Base-by-base conservation (phyloP, 2,797 vertebrate species). In the Hippocampus kuda region DNA sequence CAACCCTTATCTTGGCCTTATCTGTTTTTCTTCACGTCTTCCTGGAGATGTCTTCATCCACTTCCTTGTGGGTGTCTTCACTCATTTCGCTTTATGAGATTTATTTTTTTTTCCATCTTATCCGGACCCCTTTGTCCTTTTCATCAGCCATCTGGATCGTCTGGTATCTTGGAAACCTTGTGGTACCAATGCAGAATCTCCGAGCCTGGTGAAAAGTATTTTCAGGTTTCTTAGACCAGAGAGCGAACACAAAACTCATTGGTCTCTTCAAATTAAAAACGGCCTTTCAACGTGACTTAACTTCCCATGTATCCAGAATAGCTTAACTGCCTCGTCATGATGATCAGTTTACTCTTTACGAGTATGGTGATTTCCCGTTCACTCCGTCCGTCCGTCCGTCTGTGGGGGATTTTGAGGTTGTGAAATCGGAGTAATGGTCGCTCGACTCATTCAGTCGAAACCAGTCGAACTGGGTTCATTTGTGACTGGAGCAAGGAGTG, bases 141-240 rank as follows among this genome's bases (percentile, higher is more conserved):
- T 90, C 57, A 38, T 90, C 72, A 95, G 93, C 76, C 84, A 89
- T 93, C 75, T 96, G 93, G 93, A 62, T 86, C 24, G 67, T 88
- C 66, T 94, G 94, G 93, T 94, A 94, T 75, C 75, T 88, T 2
- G 74, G 92, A 70, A 95, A 93, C 79, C 77, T 94, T 0, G 83
- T 91, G 34, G 42, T 89, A 0, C 66, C 88, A 0, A 42, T 68
- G 5, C 77, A 87, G 10, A 82, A 90, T 18, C n/a, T 90, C 0
- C 65, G 75, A 0, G 71, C 59, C 16, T 34, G 20, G 48, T 80
- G 70, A 82, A 48, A 61, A 64, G 1, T 20, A 5, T 5, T 41
- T 41, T n/a, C 38, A 38, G 9, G 30, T 22, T 56, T 24, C 53
- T 1, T 24, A n/a, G n/a, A 24, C n/a, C 3, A 56, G 8, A 24